phyloP scores from a whole-genome alignment of 1,140 invertebrate species.

The Acromyrmex echinatior region DNA sequence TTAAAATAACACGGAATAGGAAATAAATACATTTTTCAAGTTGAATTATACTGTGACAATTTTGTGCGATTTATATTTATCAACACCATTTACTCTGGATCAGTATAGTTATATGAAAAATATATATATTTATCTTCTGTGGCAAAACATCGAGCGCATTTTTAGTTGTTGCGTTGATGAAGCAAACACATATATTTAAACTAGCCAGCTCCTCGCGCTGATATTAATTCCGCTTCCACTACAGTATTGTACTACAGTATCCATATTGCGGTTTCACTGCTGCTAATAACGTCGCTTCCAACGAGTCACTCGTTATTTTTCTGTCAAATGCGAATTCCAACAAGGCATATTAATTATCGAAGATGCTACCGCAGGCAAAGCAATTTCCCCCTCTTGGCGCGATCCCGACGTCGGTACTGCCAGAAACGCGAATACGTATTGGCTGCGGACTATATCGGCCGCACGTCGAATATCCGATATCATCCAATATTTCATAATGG shows the following conservation, averaged over 20 bases:
- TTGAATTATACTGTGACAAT: conserved; percentile 1
- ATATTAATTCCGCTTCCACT: conserved; percentile 49
- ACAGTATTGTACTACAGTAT: not conserved
- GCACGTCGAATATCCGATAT: conserved; percentile 73
- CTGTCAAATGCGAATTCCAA: conserved; percentile 63
- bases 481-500: conserved; percentile 74
- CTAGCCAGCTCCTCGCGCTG: conserved; percentile 28
- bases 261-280: conserved; percentile 40
- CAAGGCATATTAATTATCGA: conserved; percentile 73
- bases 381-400: conserved; percentile 32
- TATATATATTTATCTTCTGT: not conserved
- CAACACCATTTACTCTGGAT: not conserved
- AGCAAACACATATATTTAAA: conserved; percentile 41
- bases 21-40: conserved; percentile 11
- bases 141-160: not conserved
- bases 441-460: conserved; percentile 65
- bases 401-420: conserved; percentile 22
- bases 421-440: conserved; percentile 48
- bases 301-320: conserved; percentile 58
- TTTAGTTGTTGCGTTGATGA: conserved; percentile 31
- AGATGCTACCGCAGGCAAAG: conserved; percentile 69
- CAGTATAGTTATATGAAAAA: not conserved
- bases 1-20: not conserved
- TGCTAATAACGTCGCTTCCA: conserved; percentile 57
- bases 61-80: conserved; percentile 17